Conservation (phyloP, 2,113 vertebrate species). For the Vireo altiloquus region DNA sequence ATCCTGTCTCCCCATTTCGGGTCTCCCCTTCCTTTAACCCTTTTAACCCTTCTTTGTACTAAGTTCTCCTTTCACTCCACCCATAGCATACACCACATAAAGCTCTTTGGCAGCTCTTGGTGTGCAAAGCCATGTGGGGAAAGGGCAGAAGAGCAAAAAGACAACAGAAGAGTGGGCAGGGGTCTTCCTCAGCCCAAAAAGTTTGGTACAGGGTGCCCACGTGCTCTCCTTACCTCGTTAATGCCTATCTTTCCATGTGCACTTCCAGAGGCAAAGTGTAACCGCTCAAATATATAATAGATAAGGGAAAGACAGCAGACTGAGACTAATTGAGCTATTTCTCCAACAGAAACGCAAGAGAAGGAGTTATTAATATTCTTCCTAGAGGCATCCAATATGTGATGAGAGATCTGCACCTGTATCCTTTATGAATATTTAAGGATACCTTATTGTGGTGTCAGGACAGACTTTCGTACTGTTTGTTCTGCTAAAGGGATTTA, state of each 20-base stretch:
- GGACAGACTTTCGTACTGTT: conserved; percentile 17
- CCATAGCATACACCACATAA: rapidly evolving
- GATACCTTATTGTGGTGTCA: background rate
- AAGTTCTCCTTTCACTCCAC: background rate
- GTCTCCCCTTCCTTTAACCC: background rate
- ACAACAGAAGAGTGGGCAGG: background rate
- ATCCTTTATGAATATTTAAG: conserved; percentile 48
- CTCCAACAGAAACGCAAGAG: background rate
- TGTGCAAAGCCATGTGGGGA: rapidly evolving
- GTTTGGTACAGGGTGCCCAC: background rate
- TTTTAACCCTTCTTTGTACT: background rate
- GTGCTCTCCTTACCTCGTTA: background rate
- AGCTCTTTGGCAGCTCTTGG: background rate
- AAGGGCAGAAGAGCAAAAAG: background rate
- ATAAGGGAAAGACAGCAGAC: conserved; percentile 24
- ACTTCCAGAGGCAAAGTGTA: background rate
- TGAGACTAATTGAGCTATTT: conserved; percentile 46
- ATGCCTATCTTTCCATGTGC: background rate
- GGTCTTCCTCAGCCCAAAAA: background rate
- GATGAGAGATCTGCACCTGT: conserved; percentile 19
- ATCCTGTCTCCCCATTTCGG: background rate
- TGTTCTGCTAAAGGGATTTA: conserved; percentile 68
- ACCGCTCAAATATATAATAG: conserved; percentile 8
- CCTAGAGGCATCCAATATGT: background rate
- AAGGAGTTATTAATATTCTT: conserved; percentile 39